Evolutionary conservation across 2,113 vertebrate genomes (phyloP).

Genomic region (Hydrochoerus hydrochaeris): DNA sequence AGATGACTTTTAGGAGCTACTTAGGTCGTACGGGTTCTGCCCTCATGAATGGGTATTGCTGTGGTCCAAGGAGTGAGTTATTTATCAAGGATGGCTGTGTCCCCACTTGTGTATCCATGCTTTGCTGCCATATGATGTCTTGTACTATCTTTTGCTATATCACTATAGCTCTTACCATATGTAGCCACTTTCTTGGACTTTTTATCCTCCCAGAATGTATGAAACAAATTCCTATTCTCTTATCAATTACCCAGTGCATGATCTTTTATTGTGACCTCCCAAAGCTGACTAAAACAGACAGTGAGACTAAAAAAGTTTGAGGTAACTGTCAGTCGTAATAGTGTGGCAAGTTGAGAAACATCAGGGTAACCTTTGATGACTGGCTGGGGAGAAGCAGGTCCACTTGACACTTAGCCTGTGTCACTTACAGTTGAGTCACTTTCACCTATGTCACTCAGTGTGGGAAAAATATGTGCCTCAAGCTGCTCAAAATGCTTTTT

Average conservation of each 20-base stretch:
- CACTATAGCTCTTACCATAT: neutral
- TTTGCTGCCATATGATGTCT: neutral
- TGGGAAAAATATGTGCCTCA: constrained; percentile 52
- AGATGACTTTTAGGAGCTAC: neutral
- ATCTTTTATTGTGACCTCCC: neutral
- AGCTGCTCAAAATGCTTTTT: constrained; percentile 65
- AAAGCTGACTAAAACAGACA: neutral
- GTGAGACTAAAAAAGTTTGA: constrained; percentile 23
- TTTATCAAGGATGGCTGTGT: neutral
- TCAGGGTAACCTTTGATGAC: constrained; percentile 50
- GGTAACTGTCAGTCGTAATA: constrained; percentile 5
- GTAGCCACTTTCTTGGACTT: neutral
- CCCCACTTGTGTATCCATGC: neutral
- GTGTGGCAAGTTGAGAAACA: constrained; percentile 48
- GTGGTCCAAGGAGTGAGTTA: neutral
- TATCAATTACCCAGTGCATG: neutral
- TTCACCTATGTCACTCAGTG: constrained; percentile 57
- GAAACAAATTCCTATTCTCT: neutral
- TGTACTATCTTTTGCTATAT: neutral
- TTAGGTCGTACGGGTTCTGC: neutral
- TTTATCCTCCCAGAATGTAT: neutral
- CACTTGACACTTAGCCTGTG: constrained; percentile 35
- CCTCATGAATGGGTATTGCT: neutral
- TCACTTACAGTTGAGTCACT: constrained; percentile 63
- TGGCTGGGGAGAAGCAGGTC: constrained; percentile 28